A percentile compares a stretch with the other conserved stretches of the same genome.
These are phyloP conservation scores for Scaptomyza reducta DNA, from an alignment of 2,888 invertebrate genomes.

Conservation along the genomic window DNA sequence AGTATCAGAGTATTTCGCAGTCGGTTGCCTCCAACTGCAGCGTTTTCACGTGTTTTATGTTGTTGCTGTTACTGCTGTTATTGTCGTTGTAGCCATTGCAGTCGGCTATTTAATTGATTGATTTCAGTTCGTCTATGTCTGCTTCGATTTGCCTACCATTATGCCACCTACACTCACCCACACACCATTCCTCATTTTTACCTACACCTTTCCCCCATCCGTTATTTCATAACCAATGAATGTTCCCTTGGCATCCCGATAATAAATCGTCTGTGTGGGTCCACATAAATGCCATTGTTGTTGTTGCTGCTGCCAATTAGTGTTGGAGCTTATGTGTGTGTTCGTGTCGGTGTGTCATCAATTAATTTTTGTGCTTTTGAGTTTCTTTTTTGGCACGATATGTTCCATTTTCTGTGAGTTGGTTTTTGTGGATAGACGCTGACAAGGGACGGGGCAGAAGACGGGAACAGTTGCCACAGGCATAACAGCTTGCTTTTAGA, in stretches of 20 bases:
- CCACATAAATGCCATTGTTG: slow-evolving; percentile 42
- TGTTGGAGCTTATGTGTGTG: slow-evolving; percentile 56
- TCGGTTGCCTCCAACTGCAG: no score
- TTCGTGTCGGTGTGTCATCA: slow-evolving; percentile 55
- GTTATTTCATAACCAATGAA: slow-evolving; percentile 60
- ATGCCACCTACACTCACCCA: slow-evolving; percentile 12
- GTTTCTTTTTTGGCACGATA: slow-evolving; percentile 51
- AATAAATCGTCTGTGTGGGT: slow-evolving; percentile 69
- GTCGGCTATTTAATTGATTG: slow-evolving; percentile 75
- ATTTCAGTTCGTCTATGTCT: slow-evolving; percentile 73
- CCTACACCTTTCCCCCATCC: slow-evolving; percentile 2
- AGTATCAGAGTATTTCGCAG: no score
- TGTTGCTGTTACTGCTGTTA: slow-evolving; percentile 7
- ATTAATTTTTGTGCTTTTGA: slow-evolving; percentile 72
- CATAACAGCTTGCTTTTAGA: slow-evolving; percentile 27
- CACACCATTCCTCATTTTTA: neutral
- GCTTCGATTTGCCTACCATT: slow-evolving; percentile 56
- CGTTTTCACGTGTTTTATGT: no score
- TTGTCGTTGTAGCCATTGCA: slow-evolving; percentile 39
- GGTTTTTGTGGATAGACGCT: neutral
- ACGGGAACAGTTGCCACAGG: neutral
- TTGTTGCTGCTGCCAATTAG: slow-evolving; percentile 71
- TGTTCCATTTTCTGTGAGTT: slow-evolving; percentile 39
- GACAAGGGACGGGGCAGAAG: neutral
- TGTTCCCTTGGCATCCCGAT: slow-evolving; percentile 34